Percentiles rank a stretch among this genome's conserved stretches.
phyloP scores from a whole-genome alignment of 2,113 vertebrate genomes.

The Australoheros scitulus region DNA sequence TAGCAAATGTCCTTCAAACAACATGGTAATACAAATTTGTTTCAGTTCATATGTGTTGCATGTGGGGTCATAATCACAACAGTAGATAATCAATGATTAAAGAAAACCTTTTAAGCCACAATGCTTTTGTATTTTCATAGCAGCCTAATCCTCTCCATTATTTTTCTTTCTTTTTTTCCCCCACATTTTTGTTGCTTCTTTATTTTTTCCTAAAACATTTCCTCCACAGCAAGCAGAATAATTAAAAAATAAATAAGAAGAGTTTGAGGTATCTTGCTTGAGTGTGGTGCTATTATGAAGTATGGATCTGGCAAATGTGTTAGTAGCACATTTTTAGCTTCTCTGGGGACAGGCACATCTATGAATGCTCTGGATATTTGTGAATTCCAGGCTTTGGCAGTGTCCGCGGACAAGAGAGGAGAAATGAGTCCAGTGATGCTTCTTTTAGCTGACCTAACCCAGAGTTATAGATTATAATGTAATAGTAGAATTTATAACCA shows the following conservation, averaged over 20 bases:
- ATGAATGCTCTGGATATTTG: conserved; percentile 63
- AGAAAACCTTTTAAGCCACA: neutral
- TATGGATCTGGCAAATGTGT: conserved; percentile 70
- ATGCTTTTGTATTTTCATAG: too few relatives aligned
- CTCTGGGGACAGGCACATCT: conserved; percentile 60
- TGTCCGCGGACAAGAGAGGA: conserved; percentile 55
- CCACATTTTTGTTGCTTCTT: neutral
- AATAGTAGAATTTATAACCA: conserved; percentile 42
- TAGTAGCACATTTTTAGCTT: conserved; percentile 61
- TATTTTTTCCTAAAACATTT: neutral
- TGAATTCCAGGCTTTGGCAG: conserved; percentile 66
- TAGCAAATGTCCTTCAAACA: neutral
- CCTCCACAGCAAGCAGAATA: neutral
- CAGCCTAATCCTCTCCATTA: too few relatives aligned
- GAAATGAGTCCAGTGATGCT: conserved; percentile 71
- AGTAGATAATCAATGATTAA: neutral
- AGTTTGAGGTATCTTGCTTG: neutral
- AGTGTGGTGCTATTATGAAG: conserved; percentile 27
- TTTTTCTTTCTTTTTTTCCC: neutral
- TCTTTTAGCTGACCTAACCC: conserved; percentile 76
- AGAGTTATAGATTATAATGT: conserved; percentile 56
- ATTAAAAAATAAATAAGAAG: neutral
- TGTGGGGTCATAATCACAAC: too few relatives aligned
- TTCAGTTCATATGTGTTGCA: too few relatives aligned
- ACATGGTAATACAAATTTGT: neutral